Conservation (phyloP, 2,888 invertebrate species). For the Hoplodrina blanda region DNA sequence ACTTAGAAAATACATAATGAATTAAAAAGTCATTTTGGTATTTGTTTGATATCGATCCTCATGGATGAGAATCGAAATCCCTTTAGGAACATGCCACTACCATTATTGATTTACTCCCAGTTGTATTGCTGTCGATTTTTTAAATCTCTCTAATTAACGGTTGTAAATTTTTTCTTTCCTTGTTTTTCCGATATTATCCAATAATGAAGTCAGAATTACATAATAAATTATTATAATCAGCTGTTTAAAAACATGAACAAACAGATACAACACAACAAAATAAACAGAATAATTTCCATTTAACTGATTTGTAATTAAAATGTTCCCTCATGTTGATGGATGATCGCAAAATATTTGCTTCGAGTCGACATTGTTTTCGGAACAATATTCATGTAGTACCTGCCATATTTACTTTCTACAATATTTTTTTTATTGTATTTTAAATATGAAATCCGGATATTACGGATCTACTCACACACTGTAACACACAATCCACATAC, state of each 20-base stretch:
- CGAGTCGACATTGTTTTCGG: conserved; percentile 13
- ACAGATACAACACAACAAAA: conserved; percentile 27
- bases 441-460: neutral
- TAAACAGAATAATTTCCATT: conserved; percentile 38
- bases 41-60: too few relatives aligned
- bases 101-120: too few relatives aligned
- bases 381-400: conserved; percentile 11
- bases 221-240: conserved; percentile 21
- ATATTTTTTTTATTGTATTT: conserved; percentile 21
- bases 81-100: too few relatives aligned
- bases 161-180: too few relatives aligned
- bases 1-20: too few relatives aligned
- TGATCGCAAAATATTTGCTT: conserved; percentile 31
- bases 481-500: too few relatives aligned
- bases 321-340: conserved; percentile 18
- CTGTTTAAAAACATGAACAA: conserved; percentile 29
- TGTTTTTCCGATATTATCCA: too few relatives aligned
- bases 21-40: too few relatives aligned
- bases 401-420: too few relatives aligned
- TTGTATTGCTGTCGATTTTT: too few relatives aligned
- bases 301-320: conserved; percentile 45
- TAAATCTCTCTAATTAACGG: too few relatives aligned
- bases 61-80: too few relatives aligned
- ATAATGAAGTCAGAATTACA: neutral
- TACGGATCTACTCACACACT: neutral